These are phyloP conservation scores for Melanerpes formicivorus DNA, from an alignment of 2,113 vertebrate species.

Conservation along the genomic window DNA sequence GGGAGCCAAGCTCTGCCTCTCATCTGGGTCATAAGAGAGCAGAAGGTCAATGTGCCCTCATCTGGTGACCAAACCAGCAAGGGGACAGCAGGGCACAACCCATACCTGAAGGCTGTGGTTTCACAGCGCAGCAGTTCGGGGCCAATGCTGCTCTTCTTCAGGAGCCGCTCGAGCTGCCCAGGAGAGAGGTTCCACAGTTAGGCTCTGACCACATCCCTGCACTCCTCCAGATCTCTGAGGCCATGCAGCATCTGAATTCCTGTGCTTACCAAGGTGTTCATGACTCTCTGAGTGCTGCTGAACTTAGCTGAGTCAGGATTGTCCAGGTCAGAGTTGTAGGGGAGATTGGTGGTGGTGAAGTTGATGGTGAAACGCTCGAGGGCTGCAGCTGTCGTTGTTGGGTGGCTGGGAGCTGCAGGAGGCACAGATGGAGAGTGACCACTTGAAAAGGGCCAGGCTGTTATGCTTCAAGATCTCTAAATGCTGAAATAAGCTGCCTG, in stretches of 20 bases:
- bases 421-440: rapidly evolving
- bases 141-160: neutral
- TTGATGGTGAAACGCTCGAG: neutral
- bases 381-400: neutral
- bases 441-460: no score
- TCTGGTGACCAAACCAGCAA: no score
- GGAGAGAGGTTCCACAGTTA: neutral
- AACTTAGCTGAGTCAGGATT: neutral
- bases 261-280: neutral
- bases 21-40: no score
- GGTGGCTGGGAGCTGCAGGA: no score
- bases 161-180: neutral
- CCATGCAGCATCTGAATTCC: no score
- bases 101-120: no score
- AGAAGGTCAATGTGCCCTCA: no score
- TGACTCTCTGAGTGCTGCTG: rapidly evolving
- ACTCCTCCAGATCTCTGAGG: neutral
- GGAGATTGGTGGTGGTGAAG: constrained; percentile 22
- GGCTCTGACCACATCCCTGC: neutral
- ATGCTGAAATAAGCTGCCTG: no score
- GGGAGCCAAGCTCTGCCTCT: no score
- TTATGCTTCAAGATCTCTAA: no score
- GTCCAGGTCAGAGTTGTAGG: neutral
- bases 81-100: no score
- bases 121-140: no score